Evolutionary conservation across 2,113 vertebrate genomes (phyloP), one percentile per base, ranked within the genome.

Genomic region (Lampris megalopsis): DNA sequence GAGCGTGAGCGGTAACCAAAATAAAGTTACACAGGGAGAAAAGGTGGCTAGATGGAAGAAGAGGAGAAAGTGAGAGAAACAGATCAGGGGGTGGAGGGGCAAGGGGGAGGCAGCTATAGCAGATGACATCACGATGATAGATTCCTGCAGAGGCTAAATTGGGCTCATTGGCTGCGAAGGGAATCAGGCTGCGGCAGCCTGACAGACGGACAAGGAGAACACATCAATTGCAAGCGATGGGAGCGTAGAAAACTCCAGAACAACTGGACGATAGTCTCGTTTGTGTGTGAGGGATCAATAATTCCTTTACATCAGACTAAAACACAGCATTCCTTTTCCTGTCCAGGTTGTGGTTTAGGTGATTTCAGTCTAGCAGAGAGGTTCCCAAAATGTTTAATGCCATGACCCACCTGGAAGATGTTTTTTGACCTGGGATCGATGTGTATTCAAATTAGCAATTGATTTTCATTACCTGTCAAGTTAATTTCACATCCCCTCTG

Each of bases 51-150:
- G 24, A 24, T 24, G 24, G 24, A 24, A 24, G 24, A 24, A 64
- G 24, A 36, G 62, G 53, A 77, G 50, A 56, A 1, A 10, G 72
- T 68, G 13, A 35, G 77, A 70, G 85, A 84, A 89, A 87, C 77
- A 71, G 87, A 83, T 91, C 85, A 84, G 80, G 60, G 77, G 74
- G 82, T 90, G 77, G 71, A 67, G 72, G 36, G 54, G 72, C 85
- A 77, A 86, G 71, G 73, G 77, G 77, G 82, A 24, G 24, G 24
- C 24, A 24, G 83, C 83, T 83, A 79, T 79, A 71, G 81, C 80
- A 90, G 93, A 95, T 94, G 92, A 83, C 86, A 94, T 93, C 92
- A 9, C 75, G 53, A 65, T 91, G 90, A 92, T 91, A 90, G 89
- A 93, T 93, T 90, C 87, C 80, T 78, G 67, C 71, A 59, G 85